Evolutionary conservation across 2,888 invertebrate species (phyloP), one percentile per base, ranked within the genome.

Genomic region (Neelides folsomi): DNA sequence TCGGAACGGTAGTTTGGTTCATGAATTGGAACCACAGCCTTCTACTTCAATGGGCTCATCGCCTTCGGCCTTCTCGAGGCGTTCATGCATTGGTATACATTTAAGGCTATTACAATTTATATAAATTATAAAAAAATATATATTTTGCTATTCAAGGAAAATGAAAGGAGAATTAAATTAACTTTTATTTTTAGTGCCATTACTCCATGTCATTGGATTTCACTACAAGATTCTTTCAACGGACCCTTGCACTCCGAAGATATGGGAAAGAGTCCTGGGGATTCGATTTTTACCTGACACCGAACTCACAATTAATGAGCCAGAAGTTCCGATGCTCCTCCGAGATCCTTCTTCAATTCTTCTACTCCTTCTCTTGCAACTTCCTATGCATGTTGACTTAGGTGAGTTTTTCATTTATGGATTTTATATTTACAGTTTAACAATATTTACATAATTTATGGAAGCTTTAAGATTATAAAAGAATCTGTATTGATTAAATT

Each of bases 281-380:
- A 64, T 65, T 48, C 54, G 55, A 15, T 64, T 62, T 47, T 47
- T 59, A 20, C 63, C 62, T 7, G 64, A 65, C 44, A 55, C 60
- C 0, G 66, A 68, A 43, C 56, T 68, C 40, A 65, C 64, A 55
- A 61, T 68, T 46, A 66, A 70, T 10, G 68, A 71, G 65, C 72
- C 75, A 54, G 79, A 81, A 69, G 81, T 94, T 67, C 93, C 94
- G 63, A 75, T 92, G 66, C 75, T 95, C 64, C 76, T 94, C 65
- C 77, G 82, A 50, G 94, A 95, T 75, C 87, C 89, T 4, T 77
- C 80, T 50, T 84, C 92, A 56, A 75, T 93, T 63, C 77, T 95
- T 41, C 76, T 92, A 67, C 92, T 93, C 70, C 80, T 92, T 66
- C 77, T 93, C 63, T 75, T 94, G 62, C 75, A 89, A 57, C 79